Base-by-base conservation (phyloP, 2,888 invertebrate genomes). In the Amphipoea lucens region DNA sequence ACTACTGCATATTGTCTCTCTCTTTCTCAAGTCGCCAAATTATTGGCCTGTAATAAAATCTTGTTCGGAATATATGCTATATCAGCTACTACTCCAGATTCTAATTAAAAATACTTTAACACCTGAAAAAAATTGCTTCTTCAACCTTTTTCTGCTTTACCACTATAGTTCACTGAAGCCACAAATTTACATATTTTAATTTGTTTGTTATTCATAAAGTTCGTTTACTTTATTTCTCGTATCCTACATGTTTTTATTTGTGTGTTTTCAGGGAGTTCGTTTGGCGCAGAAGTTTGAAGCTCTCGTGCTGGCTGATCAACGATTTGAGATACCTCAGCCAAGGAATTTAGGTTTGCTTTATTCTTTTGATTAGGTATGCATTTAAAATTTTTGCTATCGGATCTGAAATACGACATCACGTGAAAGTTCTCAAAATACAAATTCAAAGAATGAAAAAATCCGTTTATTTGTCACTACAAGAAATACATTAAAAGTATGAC, bases 201-300 rank as follows among this genome's bases (percentile, higher is more conserved):
- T 71, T 11, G 71, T 71, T 84, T 57, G n/a, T n/a, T 57, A 36
- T 72, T 79, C 57, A 68, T 42, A n/a, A 57, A 66, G 1, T 7
- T 40, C 1, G 65, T 78, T 66, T 63, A 36, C 48, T 57, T 14
- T 62, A 29, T 48, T 29, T 29, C 4, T 36, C 14, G 23, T 62
- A 51, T 72, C 36, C 6, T 57, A 9, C 36, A 36, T 57, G n/a
- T 62, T 60, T 69, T 40, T n/a, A 14, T 40, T 60, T 67, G 4
- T 48, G 6, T 62, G 4, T 14, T 94, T 93, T 42, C 94, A 99
- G 99, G 98, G 99, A 3, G 99, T 99, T 0, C 97, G 98, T 48
- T 94, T 99, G 91, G 99, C 99, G 0, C 98, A 98, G 94, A 98
- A 98, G 92, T 99, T 99, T 91, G 99, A 99, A 96, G 98, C 98